A percentile compares a stretch with the other conserved stretches of the same genome.
Evolutionary conservation across 2,113 vertebrate species (phyloP).

Genomic region (Anser cygnoides): DNA sequence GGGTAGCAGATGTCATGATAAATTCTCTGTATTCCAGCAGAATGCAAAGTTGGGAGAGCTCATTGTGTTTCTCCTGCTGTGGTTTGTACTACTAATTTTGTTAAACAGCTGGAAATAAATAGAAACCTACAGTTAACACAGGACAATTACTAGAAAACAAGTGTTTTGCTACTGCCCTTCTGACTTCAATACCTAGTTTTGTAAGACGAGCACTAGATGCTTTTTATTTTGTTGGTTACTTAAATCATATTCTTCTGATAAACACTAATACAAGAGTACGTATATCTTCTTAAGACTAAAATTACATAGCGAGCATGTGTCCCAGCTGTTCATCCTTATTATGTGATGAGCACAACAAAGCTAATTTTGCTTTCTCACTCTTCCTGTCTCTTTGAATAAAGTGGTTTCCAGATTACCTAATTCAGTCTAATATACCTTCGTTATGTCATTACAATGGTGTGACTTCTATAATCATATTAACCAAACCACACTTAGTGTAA

Average conservation of each 20-base stretch:
- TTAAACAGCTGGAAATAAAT: background rate
- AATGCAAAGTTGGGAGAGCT: background rate
- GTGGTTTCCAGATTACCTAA: slow-evolving; percentile 1
- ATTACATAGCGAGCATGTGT: background rate
- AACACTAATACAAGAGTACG: background rate
- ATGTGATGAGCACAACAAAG: background rate
- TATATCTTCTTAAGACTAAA: background rate
- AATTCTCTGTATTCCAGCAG: background rate
- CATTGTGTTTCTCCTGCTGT: background rate
- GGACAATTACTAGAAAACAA: background rate
- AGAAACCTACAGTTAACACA: background rate
- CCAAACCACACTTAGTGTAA: slow-evolving; percentile 56
- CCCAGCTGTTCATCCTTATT: background rate
- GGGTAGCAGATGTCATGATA: background rate
- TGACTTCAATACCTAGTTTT: background rate
- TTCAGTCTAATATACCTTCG: background rate
- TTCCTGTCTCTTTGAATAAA: background rate
- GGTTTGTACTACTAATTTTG: background rate
- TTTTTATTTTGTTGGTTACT: background rate
- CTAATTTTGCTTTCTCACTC: background rate
- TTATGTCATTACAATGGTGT: slow-evolving; percentile 52
- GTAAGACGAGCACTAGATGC: background rate
- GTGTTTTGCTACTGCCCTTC: background rate
- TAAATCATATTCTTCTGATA: background rate
- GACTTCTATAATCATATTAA: slow-evolving; percentile 57